These are phyloP conservation scores for Adineta ricciae DNA, from an alignment of 2,888 invertebrate genomes.

Conservation along the genomic window DNA sequence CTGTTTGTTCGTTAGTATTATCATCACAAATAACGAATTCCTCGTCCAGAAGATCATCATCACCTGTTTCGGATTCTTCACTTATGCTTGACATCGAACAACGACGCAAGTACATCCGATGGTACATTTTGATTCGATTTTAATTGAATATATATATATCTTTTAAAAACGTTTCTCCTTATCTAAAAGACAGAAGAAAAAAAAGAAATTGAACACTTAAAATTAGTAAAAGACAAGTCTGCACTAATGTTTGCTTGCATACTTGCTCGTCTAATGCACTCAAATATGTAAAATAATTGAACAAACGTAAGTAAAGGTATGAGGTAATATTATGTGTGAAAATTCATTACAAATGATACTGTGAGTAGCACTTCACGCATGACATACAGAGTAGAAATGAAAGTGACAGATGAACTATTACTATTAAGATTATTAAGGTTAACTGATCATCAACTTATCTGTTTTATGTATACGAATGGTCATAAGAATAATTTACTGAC, in stretches of 20 bases:
- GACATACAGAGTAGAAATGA: not conserved
- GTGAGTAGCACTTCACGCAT: not conserved
- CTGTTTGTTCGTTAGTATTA: not conserved
- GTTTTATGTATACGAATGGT: not conserved
- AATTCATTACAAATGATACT: not conserved
- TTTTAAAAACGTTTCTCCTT: not conserved
- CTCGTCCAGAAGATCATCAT: not conserved
- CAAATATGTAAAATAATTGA: not conserved
- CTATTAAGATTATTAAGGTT: not conserved
- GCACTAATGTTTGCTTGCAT: not conserved
- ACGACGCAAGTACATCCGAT: not conserved
- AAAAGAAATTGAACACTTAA: not conserved
- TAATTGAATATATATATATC: not conserved
- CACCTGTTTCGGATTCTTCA: not conserved
- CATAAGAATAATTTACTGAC: not conserved
- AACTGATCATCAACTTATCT: not conserved
- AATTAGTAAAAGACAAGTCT: not conserved
- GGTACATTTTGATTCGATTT: not conserved
- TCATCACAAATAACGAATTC: not conserved
- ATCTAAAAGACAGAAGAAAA: not conserved
- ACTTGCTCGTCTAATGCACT: not conserved
- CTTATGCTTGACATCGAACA: conserved; percentile 1
- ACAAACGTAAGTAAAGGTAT: not conserved
- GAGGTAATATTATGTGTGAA: not conserved
- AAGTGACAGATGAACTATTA: not conserved